Evolutionary conservation across 2,113 vertebrate species (phyloP), one percentile per base, ranked within the genome.

Genomic region (Calonectris borealis): DNA sequence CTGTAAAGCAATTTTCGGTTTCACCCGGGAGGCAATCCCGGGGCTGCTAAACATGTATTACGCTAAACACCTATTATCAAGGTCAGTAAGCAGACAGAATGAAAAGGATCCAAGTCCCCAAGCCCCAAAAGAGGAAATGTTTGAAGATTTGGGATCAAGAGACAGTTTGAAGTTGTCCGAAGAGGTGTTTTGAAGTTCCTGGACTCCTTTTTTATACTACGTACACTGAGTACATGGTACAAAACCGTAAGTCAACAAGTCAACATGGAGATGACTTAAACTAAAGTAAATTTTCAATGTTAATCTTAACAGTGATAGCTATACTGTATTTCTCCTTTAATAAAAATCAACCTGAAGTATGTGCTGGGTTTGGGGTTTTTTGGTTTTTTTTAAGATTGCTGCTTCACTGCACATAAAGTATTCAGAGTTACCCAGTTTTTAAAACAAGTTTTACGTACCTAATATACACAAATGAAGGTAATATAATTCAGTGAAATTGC

Each of bases 221-320:
- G 0, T 24, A 44, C 9, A 48, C 7, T 0, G 1, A 1, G 0
- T 16, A 73, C 40, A 32, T 0, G 6, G 17, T 36, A 83, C 42
- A 62, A 73, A 90, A 29, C 20, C 1, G 0, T 26, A 83, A 82
- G n/a, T 64, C 34, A 48, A 61, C 52, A 21, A 85, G 38, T 64
- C 34, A 48, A 61, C 52, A 21, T 5, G 55, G 29, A 76, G 77
- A 29, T 19, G 44, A 49, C 44, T 71, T 82, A 38, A 86, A 77
- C 2, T 3, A 16, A 70, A 73, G 16, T 46, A 60, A 9, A 24
- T 86, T 90, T 90, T 77, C 55, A 62, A 3, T 38, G n/a, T 14
- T 65, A 48, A 11, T 62, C 32, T 36, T 73, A 76, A 70, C 20
- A 86, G 26, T 16, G 25, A 76, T 36, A 46, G 40, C 16, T 85